A percentile compares a stretch with the other conserved stretches of the same genome.
These are phyloP conservation scores for Plemyria rubiginata DNA, from an alignment of 2,888 invertebrate genomes.

Conservation along the genomic window DNA sequence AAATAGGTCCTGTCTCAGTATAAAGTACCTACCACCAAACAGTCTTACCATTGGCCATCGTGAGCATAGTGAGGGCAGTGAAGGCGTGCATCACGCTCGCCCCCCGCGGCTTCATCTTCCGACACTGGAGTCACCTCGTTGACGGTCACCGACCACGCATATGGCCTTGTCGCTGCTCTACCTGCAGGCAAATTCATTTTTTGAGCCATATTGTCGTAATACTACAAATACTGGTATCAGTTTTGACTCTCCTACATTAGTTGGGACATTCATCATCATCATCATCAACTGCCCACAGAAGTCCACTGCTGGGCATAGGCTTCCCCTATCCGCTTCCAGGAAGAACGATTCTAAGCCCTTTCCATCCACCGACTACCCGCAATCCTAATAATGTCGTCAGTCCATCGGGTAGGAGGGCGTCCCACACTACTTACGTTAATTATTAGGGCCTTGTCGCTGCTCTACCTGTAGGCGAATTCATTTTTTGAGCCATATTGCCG, in stretches of 20 bases:
- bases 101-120: slow-evolving; percentile 83
- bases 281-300: no score
- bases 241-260: no score
- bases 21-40: no score
- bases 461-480: slow-evolving; percentile 14
- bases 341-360: no score
- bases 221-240: not conserved
- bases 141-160: slow-evolving; percentile 69
- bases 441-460: slow-evolving; percentile 59
- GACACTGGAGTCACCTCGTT: slow-evolving; percentile 42
- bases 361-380: no score
- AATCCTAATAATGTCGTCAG: no score
- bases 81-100: slow-evolving; percentile 92
- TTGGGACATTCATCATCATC: no score
- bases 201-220: not conserved
- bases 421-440: no score
- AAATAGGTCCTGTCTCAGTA: no score
- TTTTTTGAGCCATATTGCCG: not conserved
- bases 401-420: no score
- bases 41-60: slow-evolving; percentile 90
- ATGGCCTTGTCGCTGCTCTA: slow-evolving; percentile 55
- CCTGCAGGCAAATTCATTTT: slow-evolving; percentile 10
- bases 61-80: slow-evolving; percentile 92
- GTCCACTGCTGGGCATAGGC: no score
- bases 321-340: no score